Conservation (phyloP, 2,888 invertebrate species). For the Dryobota labecula region DNA sequence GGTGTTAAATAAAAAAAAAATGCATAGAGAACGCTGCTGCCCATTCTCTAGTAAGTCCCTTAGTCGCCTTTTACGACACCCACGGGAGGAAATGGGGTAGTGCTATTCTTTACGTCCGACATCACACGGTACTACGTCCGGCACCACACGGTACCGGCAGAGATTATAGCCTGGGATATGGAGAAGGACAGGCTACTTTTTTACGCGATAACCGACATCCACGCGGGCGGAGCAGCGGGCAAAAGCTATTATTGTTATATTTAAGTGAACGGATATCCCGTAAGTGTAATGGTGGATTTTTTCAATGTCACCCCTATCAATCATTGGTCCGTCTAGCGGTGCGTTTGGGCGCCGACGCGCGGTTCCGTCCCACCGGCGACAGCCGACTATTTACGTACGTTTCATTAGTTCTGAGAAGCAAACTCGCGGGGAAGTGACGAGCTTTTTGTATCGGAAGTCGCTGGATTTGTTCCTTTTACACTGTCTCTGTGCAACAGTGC, state of each 20-base stretch:
- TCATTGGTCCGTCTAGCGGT: conserved; percentile 78
- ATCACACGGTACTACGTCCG: too few species aligned
- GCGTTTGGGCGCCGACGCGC: conserved; percentile 79
- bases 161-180: too few species aligned
- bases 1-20: too few species aligned
- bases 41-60: too few species aligned
- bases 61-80: too few species aligned
- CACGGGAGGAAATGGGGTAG: too few species aligned
- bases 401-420: conserved; percentile 88
- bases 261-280: conserved; percentile 68
- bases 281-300: conserved; percentile 62
- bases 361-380: conserved; percentile 77
- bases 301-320: conserved; percentile 86
- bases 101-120: too few species aligned
- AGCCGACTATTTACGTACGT: conserved; percentile 85
- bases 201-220: too few species aligned
- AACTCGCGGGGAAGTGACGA: conserved; percentile 82
- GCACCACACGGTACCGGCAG: too few species aligned
- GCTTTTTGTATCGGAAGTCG: conserved; percentile 89
- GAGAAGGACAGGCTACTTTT: too few species aligned
- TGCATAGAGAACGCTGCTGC: too few species aligned
- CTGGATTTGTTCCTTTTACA: conserved; percentile 79
- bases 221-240: too few species aligned
- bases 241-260: conserved; percentile 32
- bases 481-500: conserved; percentile 68